Conservation (phyloP, 2,113 vertebrate genomes). For the Carassius auratus region DNA sequence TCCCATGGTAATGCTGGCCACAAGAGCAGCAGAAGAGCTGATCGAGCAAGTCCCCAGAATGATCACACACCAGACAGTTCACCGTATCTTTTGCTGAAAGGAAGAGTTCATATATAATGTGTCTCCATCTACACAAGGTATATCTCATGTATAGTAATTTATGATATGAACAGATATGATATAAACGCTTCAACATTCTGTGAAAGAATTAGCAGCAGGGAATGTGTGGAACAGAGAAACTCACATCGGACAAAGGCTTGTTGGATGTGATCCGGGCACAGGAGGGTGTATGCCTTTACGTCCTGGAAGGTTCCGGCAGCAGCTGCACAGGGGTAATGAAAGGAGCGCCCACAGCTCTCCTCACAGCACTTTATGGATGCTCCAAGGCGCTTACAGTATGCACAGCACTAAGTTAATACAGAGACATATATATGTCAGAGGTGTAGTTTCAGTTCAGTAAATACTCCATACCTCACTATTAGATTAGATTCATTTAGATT, state of each 20-base stretch:
- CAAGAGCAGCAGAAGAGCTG: conserved; percentile 95
- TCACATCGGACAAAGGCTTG: conserved; percentile 85
- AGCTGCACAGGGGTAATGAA: conserved; percentile 95
- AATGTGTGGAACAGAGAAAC: conserved; percentile 57
- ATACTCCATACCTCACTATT: background rate
- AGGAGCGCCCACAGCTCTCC: conserved; percentile 85
- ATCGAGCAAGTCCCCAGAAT: conserved; percentile 80
- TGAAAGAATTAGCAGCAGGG: background rate
- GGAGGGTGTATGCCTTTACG: conserved; percentile 82
- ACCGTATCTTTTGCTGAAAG: conserved; percentile 81
- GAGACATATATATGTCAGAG: conserved; percentile 21
- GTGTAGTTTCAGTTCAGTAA: background rate
- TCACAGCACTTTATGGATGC: conserved; percentile 95
- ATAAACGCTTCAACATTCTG: background rate
- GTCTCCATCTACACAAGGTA: background rate
- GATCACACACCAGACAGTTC: conserved; percentile 86
- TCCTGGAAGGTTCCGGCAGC: conserved; percentile 92
- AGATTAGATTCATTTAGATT: background rate
- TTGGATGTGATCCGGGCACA: conserved; percentile 87
- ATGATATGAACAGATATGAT: background rate
- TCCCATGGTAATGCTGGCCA: conserved; percentile 91
- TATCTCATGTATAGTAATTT: background rate
- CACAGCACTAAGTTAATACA: conserved; percentile 82
- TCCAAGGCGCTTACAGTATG: conserved; percentile 93
- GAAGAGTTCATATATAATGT: background rate